phyloP scores from a whole-genome alignment of 1,140 invertebrate species.

The Nasonia giraulti region DNA sequence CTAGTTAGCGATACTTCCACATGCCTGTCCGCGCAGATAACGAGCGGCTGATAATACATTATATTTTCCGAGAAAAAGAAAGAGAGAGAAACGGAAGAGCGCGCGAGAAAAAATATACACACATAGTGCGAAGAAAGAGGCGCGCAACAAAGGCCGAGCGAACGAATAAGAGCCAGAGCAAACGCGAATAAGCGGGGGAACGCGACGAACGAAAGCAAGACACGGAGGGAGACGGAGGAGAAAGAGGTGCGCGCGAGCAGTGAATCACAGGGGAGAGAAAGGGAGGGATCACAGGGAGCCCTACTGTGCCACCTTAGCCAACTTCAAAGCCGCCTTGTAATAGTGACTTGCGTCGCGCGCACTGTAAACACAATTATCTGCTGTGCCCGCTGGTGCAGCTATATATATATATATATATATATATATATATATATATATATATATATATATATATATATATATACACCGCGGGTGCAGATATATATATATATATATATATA shows the following conservation, averaged over 20 bases:
- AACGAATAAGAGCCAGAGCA: not conserved
- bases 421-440: too few species aligned
- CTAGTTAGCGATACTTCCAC: too few species aligned
- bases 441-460: too few species aligned
- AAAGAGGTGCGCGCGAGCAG: not conserved
- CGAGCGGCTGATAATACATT: not conserved
- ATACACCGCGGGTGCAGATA: too few species aligned
- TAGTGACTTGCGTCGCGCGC: constrained; percentile 17
- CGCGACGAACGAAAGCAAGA: not conserved
- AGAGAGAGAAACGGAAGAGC: not conserved
- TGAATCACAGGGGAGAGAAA: constrained; percentile 37
- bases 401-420: too few species aligned
- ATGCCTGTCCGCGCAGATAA: too few species aligned
- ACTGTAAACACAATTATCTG: constrained; percentile 43
- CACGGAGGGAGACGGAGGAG: not conserved
- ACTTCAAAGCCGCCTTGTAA: constrained; percentile 40
- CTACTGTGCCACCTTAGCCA: constrained; percentile 4
- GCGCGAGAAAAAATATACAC: not conserved
- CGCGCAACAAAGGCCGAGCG: not conserved
- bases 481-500: not conserved
- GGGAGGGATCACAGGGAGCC: too few species aligned
- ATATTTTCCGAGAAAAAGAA: not conserved
- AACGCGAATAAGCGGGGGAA: not conserved
- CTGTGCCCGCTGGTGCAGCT: not conserved
- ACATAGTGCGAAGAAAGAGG: not conserved